Percentiles rank a stretch among this genome's conserved stretches.
Evolutionary conservation across 2,888 invertebrate genomes (phyloP).

Genomic region (Drosophila sordidula): DNA sequence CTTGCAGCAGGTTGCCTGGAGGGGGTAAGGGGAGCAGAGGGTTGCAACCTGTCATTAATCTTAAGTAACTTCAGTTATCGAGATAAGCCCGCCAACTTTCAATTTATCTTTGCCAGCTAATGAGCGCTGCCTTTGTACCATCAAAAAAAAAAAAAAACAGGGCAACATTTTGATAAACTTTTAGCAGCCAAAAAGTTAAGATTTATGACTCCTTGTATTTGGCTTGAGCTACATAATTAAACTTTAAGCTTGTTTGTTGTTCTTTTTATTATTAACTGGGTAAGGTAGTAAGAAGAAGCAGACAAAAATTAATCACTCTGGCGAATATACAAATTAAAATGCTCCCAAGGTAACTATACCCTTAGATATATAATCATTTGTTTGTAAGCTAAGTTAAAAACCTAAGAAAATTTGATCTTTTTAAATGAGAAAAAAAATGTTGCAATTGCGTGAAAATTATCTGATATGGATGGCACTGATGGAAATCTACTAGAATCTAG

Average conservation of each 20-base stretch:
- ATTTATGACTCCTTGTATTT: slow-evolving; percentile 59
- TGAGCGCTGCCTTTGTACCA: slow-evolving; percentile 38
- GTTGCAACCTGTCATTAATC: slow-evolving; percentile 63
- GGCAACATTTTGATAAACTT: slow-evolving; percentile 55
- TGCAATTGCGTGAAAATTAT: neutral
- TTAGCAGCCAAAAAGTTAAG: slow-evolving; percentile 62
- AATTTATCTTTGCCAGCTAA: slow-evolving; percentile 72
- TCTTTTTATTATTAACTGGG: neutral
- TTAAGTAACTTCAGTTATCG: slow-evolving; percentile 58
- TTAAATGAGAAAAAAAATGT: neutral
- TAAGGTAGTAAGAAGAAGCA: slow-evolving; percentile 14
- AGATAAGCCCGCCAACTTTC: slow-evolving; percentile 25
- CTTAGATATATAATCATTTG: slow-evolving; percentile 4
- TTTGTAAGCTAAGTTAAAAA: slow-evolving; percentile 1
- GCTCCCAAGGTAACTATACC: neutral
- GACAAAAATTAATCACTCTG: slow-evolving; percentile 26
- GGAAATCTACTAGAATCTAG: neutral
- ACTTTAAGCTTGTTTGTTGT: slow-evolving; percentile 29
- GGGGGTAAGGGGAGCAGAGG: neutral
- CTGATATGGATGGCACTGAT: too few species aligned
- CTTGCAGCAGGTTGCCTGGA: slow-evolving; percentile 10
- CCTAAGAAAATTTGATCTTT: neutral
- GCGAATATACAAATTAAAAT: slow-evolving; percentile 27
- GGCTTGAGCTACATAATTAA: slow-evolving; percentile 36
- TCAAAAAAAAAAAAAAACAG: slow-evolving; percentile 2